These are phyloP conservation scores for Pristionchus entomophagus DNA, from an alignment of 2,888 invertebrate species.

Conservation along the genomic window DNA sequence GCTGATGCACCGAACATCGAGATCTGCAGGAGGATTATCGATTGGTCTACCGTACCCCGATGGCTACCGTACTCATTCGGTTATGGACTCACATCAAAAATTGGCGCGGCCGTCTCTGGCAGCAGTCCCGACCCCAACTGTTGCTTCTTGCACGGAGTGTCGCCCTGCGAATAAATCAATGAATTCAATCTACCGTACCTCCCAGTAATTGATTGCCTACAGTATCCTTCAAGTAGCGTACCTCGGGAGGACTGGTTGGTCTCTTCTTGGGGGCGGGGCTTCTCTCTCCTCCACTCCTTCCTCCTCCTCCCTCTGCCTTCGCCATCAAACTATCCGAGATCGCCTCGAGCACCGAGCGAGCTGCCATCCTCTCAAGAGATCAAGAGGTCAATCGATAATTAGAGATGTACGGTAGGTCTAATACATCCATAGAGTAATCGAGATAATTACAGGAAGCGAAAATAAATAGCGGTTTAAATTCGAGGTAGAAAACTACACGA, in stretches of 20 bases:
- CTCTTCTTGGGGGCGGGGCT: slow-evolving; percentile 34
- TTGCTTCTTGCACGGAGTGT: slow-evolving; percentile 43
- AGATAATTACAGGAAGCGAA: background rate
- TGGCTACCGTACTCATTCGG: background rate
- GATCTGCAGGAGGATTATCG: background rate
- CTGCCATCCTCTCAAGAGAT: background rate
- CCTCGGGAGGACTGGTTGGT: slow-evolving; percentile 44
- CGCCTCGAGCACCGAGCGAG: slow-evolving; percentile 14
- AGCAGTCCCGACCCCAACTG: background rate
- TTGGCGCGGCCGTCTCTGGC: slow-evolving; percentile 19
- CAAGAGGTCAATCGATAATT: background rate
- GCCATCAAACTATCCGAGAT: slow-evolving; percentile 42
- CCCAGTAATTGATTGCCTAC: background rate
- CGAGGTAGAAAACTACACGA: background rate
- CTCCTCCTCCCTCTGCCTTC: background rate
- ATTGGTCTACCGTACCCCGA: background rate
- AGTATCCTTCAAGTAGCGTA: background rate
- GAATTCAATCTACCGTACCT: background rate
- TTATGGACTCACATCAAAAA: slow-evolving; percentile 24
- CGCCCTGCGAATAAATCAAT: slow-evolving; percentile 1
- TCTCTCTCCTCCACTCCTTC: background rate
- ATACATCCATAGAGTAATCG: too few species aligned
- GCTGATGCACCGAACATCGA: slow-evolving; percentile 15
- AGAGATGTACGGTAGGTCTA: too few species aligned
- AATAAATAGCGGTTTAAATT: background rate